These are phyloP conservation scores for Sebastes glaucus DNA, from an alignment of 2,797 vertebrate species.

Conservation along the genomic window DNA sequence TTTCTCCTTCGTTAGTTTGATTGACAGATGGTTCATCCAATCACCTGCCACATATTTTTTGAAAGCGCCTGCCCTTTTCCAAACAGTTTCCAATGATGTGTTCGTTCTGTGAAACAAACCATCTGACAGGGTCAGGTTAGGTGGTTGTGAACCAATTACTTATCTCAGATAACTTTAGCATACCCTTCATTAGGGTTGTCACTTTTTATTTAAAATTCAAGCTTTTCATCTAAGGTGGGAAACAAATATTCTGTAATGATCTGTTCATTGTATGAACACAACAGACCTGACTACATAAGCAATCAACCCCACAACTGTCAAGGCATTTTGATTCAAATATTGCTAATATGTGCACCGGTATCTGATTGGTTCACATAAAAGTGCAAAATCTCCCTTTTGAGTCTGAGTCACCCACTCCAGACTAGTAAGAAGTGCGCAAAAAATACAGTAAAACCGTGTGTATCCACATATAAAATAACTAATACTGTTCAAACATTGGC, in stretches of 20 bases:
- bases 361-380: not conserved
- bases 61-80: too few relatives aligned
- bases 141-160: not conserved
- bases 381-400: too few relatives aligned
- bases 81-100: too few relatives aligned
- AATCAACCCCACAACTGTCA: not conserved
- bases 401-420: too few relatives aligned
- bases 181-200: not conserved
- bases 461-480: not conserved
- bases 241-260: not conserved
- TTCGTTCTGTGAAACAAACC: too few relatives aligned
- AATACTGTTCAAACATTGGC: not conserved
- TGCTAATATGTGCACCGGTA: not conserved
- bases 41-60: too few relatives aligned
- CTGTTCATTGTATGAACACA: not conserved
- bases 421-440: not conserved
- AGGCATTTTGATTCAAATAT: not conserved
- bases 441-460: not conserved
- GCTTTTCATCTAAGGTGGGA: not conserved
- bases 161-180: not conserved
- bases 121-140: too few relatives aligned
- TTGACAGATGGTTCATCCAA: too few relatives aligned
- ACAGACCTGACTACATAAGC: not conserved
- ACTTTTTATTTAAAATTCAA: not conserved
- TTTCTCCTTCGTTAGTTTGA: too few relatives aligned